Evolutionary conservation across 2,888 invertebrate species (phyloP).

Genomic region (Autographa gamma): DNA sequence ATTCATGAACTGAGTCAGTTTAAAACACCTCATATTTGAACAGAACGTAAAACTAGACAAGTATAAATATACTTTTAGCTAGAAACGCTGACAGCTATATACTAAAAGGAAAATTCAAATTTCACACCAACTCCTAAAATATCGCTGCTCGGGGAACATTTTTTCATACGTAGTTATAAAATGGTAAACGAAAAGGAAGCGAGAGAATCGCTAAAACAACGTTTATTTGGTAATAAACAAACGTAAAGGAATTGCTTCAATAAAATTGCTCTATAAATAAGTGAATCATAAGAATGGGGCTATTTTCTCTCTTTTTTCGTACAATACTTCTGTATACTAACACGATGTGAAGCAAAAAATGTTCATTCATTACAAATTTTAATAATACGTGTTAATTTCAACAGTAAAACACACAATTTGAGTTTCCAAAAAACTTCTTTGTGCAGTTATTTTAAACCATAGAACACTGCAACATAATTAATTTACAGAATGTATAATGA

Average conservation of each 20-base stretch:
- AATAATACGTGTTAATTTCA: no score
- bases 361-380: no score
- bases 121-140: background rate
- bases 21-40: background rate
- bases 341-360: no score
- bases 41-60: constrained; percentile 4
- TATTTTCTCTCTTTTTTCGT: background rate
- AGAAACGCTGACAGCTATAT: constrained; percentile 1
- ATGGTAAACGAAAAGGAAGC: constrained; percentile 3
- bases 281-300: background rate
- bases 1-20: constrained; percentile 2
- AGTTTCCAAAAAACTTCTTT: background rate
- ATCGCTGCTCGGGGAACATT: constrained; percentile 1
- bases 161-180: constrained; percentile 1
- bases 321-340: background rate
- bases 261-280: constrained; percentile 1
- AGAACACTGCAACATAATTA: background rate
- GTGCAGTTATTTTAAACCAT: background rate
- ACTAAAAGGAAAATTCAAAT: background rate
- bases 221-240: constrained; percentile 9
- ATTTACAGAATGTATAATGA: background rate
- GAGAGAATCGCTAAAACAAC: constrained; percentile 3
- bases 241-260: constrained; percentile 5
- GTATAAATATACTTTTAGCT: constrained; percentile 4
- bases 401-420: background rate